Percentiles rank a stretch among this genome's conserved stretches.
These are phyloP conservation scores for Aradus depressus DNA, from an alignment of 2,888 invertebrate species.

Conservation along the genomic window DNA sequence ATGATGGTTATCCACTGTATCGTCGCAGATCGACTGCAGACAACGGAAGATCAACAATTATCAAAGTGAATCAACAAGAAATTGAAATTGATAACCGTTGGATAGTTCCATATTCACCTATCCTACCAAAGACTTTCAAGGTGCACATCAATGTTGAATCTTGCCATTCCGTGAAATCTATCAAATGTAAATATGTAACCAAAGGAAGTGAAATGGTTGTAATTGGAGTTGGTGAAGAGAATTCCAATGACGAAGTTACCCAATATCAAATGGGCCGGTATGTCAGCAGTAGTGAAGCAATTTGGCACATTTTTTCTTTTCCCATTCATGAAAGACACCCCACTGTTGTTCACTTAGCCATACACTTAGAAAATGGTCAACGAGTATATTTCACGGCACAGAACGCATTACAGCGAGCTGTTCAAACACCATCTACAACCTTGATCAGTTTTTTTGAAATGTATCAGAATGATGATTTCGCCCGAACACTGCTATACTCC, in stretches of 20 bases:
- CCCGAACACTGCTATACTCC: conserved; percentile 5
- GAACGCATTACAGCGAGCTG: conserved; percentile 22
- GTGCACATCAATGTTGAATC: conserved; percentile 33
- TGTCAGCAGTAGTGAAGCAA: no score
- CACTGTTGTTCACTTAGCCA: conserved; percentile 31
- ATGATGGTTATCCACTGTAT: conserved; percentile 32
- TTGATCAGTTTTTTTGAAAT: conserved; percentile 29
- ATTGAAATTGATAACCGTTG: conserved; percentile 29
- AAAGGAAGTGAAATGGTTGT: conserved; percentile 29
- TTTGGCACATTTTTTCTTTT: no score
- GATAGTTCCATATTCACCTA: conserved; percentile 27
- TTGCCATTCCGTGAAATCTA: conserved; percentile 37
- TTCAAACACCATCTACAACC: conserved; percentile 21
- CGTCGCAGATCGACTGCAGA: conserved; percentile 24
- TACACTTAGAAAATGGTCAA: conserved; percentile 34
- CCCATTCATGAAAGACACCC: conserved; percentile 33
- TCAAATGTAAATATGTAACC: conserved; percentile 35
- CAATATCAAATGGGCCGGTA: conserved; percentile 32
- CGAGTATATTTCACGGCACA: conserved; percentile 29
- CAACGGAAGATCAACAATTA: conserved; percentile 25
- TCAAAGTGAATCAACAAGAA: conserved; percentile 3
- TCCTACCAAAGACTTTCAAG: conserved; percentile 29
- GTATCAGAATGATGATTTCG: conserved; percentile 18
- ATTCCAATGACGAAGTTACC: conserved; percentile 31
- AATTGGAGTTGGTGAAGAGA: conserved; percentile 28